A percentile compares a stretch with the other conserved stretches of the same genome.
Evolutionary conservation across 2,113 vertebrate genomes (phyloP).

Genomic region (Chascanopsetta lugubris): DNA sequence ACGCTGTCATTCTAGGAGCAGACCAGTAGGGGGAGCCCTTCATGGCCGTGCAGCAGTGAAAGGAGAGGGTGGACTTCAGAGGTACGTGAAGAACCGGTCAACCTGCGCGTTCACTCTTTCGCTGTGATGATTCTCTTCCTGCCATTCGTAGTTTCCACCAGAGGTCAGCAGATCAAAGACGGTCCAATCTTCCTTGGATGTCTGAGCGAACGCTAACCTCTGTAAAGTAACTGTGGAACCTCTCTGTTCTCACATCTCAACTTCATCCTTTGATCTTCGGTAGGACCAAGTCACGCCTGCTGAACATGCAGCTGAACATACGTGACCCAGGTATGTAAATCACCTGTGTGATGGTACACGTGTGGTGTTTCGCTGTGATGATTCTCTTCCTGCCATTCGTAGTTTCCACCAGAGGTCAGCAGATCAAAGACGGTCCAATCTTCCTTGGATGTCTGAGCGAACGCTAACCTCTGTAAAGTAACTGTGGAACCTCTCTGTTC

Average conservation of each 20-base stretch:
- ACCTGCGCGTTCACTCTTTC: not conserved
- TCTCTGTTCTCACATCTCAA: not conserved
- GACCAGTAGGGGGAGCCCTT: too few relatives aligned
- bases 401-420: conserved; percentile 62
- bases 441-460: conserved; percentile 63
- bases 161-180: conserved; percentile 53
- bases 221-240: too few relatives aligned
- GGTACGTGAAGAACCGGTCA: too few relatives aligned
- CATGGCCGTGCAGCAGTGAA: too few relatives aligned
- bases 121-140: conserved; percentile 63
- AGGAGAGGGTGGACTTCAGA: too few relatives aligned
- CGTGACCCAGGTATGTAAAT: not conserved
- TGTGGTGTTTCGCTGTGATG: conserved; percentile 52
- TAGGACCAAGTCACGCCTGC: not conserved
- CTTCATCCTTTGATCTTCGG: not conserved
- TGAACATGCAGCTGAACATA: not conserved
- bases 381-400: conserved; percentile 55
- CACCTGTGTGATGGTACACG: not conserved
- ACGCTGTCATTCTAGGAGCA: too few relatives aligned
- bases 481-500: not conserved
- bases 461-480: not conserved
- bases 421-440: conserved; percentile 52
- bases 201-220: conserved; percentile 58
- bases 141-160: conserved; percentile 67
- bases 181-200: conserved; percentile 67